Evolutionary conservation across 2,888 invertebrate species (phyloP), one percentile per base, ranked within the genome.

Genomic region (Drosophila sordidapex): DNA sequence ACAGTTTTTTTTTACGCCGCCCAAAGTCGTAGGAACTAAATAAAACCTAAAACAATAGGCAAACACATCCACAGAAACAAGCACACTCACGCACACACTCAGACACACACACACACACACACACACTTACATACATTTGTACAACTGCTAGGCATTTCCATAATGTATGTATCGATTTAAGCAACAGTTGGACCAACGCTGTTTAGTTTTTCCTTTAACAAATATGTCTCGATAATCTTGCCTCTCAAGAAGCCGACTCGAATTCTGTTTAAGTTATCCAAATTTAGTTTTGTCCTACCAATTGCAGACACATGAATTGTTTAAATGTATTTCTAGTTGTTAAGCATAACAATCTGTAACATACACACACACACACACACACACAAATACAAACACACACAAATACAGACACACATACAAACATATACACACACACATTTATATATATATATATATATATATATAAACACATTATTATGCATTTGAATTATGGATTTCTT

Each of bases 141-240:
- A 79, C 66, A 70, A 73, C 80, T 76, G 78, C 76, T 79, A 79
- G 68, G 80, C 78, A 78, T 70, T 64, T 75, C 76, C 80, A 75
- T 75, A 53, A 35, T 78, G 79, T 70, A 77, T 66, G 77, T 63
- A 79, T 75, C 71, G 79, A 79, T 64, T 79, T 71, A 68, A 77
- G 80, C 81, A 81, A 81, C 74, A 67, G 69, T 80, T 80, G 79
- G 76, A 75, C 70, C 81, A 81, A 69, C 65, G 70, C 76, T 72
- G 57, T 66, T 81, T 49, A 63, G 49, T 75, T 71, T 61, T 51
- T 48, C 56, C 40, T 15, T 40, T 40, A 63, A 25, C 21, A 33
- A 13, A 60, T 53, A 46, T 58, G 46, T 46, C 43, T 59, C 43
- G 52, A 63, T 54, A 64, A 52, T 48, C 58, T 49, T 36, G 56